Evolutionary conservation across 2,888 invertebrate species (phyloP).

Genomic region (Tenthredo notha): DNA sequence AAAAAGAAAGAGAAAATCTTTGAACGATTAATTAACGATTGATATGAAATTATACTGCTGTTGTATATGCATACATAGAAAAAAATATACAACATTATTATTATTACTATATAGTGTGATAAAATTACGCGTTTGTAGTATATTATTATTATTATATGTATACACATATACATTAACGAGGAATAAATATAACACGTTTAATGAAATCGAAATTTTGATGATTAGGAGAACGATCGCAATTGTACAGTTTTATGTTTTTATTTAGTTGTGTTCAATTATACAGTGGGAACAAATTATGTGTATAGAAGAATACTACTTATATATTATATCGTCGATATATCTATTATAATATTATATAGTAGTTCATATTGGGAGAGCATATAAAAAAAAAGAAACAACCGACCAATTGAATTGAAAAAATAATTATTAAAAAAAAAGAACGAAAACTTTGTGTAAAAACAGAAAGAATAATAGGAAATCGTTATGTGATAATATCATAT

Average conservation of each 20-base stretch:
- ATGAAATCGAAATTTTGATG: constrained; percentile 1
- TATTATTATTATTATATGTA: constrained; percentile 5
- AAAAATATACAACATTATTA: constrained; percentile 15
- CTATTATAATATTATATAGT: not conserved
- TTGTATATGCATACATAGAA: not conserved
- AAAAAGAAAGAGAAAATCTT: not conserved
- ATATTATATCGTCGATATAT: not conserved
- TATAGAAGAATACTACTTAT: constrained; percentile 60
- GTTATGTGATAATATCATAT: not conserved
- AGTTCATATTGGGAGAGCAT: not conserved
- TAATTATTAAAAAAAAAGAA: not conserved
- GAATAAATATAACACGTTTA: constrained; percentile 4
- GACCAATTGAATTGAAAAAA: constrained; percentile 33
- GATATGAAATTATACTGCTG: constrained; percentile 26
- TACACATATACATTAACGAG: not conserved
- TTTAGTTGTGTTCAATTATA: constrained; percentile 73
- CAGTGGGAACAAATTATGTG: constrained; percentile 73
- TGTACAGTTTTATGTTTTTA: constrained; percentile 66
- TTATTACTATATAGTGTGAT: not conserved
- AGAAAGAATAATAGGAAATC: not conserved
- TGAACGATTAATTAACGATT: not conserved
- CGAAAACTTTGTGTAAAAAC: not conserved
- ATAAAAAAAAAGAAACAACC: not conserved
- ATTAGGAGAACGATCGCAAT: constrained; percentile 47
- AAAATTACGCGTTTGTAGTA: constrained; percentile 15